Conservation (phyloP, 2,888 invertebrate species). For the Diarsia mendica region DNA sequence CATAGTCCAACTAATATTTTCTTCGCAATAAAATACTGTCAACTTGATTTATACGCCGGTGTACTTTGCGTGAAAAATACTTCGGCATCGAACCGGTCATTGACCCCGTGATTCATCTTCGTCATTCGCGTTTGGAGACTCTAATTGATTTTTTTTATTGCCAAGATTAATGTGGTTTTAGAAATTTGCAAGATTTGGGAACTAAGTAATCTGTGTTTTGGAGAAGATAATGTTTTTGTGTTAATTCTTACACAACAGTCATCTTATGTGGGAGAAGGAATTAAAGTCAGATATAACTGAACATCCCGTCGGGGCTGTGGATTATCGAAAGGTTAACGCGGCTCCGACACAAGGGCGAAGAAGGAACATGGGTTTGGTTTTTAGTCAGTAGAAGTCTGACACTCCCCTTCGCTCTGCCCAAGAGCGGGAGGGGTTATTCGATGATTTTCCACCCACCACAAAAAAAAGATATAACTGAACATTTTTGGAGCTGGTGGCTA, state of each 20-base stretch:
- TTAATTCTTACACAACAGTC: background rate
- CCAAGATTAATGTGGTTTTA: constrained; percentile 52
- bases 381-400: too few species aligned
- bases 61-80: constrained; percentile 76
- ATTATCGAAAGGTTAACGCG: too few species aligned
- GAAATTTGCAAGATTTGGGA: constrained; percentile 1
- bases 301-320: too few species aligned
- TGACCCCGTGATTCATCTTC: constrained; percentile 75
- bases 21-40: constrained; percentile 74
- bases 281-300: too few species aligned
- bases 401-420: too few species aligned
- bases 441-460: too few species aligned
- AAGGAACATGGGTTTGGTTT: too few species aligned
- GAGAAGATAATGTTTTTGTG: background rate
- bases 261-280: background rate
- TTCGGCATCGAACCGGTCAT: constrained; percentile 65
- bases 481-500: too few species aligned
- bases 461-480: too few species aligned
- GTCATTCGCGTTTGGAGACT: constrained; percentile 64
- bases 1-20: constrained; percentile 71
- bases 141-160: constrained; percentile 71
- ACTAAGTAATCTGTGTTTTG: background rate
- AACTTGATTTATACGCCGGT: constrained; percentile 80
- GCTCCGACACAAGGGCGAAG: too few species aligned
- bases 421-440: too few species aligned